Evolutionary conservation across 2,888 invertebrate species (phyloP).

Genomic region (Fissipunctia ypsillon): DNA sequence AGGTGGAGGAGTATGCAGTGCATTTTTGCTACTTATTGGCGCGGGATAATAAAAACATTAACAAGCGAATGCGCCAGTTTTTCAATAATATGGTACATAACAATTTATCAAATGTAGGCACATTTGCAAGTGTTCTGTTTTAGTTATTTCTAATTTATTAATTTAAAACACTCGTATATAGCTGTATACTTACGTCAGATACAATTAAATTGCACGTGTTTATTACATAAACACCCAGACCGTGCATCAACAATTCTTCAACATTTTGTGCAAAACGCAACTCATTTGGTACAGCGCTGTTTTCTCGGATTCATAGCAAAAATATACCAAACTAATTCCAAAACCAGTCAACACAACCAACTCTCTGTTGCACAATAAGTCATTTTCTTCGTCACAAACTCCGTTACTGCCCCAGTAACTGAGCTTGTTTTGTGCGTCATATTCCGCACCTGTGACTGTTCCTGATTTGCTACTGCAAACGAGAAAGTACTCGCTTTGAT

Average conservation of each 20-base stretch:
- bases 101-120: too few relatives aligned
- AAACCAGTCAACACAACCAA: conserved; percentile 1
- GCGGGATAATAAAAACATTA: not conserved
- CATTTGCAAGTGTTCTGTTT: too few relatives aligned
- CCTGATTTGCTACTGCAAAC: conserved; percentile 59
- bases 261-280: not conserved
- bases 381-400: conserved; percentile 46
- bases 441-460: conserved; percentile 57
- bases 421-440: conserved; percentile 44
- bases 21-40: not conserved
- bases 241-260: not conserved
- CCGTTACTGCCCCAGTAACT: conserved; percentile 30
- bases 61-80: not conserved
- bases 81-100: too few relatives aligned
- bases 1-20: not conserved
- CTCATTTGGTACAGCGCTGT: not conserved
- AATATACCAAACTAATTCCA: not conserved
- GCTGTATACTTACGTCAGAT: too few relatives aligned
- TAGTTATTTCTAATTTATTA: too few relatives aligned
- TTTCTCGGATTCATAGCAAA: not conserved
- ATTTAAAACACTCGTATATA: too few relatives aligned
- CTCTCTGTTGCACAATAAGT: conserved; percentile 28
- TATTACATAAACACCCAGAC: not conserved
- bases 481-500: conserved; percentile 47
- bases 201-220: not conserved